Evolutionary conservation across 2,888 invertebrate species (phyloP).

Genomic region (Proisotoma minuta): DNA sequence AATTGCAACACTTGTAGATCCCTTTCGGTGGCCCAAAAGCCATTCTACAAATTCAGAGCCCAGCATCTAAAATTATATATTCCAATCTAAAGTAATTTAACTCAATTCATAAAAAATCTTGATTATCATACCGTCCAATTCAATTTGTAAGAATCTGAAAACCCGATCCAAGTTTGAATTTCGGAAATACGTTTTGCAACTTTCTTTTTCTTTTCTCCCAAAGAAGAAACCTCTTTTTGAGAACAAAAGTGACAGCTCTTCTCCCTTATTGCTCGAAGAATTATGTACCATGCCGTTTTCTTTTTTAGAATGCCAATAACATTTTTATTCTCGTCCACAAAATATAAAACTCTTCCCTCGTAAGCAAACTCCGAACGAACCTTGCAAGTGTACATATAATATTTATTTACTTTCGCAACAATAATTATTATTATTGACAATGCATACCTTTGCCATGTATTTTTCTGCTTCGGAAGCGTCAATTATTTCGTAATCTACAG

Average conservation of each 20-base stretch:
- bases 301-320: slow-evolving; percentile 54
- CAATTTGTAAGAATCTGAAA: slow-evolving; percentile 37
- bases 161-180: slow-evolving; percentile 51
- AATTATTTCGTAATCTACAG: slow-evolving; percentile 49
- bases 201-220: slow-evolving; percentile 42
- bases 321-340: slow-evolving; percentile 49
- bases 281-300: slow-evolving; percentile 54
- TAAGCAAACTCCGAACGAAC: slow-evolving; percentile 50
- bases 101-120: slow-evolving; percentile 7
- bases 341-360: slow-evolving; percentile 54
- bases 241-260: slow-evolving; percentile 39
- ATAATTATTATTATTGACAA: neutral
- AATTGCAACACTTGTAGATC: neutral
- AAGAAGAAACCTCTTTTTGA: slow-evolving; percentile 9
- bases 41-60: slow-evolving; percentile 29
- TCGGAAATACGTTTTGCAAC: slow-evolving; percentile 49
- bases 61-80: slow-evolving; percentile 21
- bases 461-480: slow-evolving; percentile 47
- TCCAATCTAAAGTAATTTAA: slow-evolving; percentile 5
- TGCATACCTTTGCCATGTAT: slow-evolving; percentile 48
- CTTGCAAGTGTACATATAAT: slow-evolving; percentile 26
- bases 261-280: slow-evolving; percentile 48
- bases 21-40: neutral
- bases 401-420: neutral
- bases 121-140: slow-evolving; percentile 43